phyloP scores from a whole-genome alignment of 2,888 invertebrate species.

The Cyaniris semiargus region DNA sequence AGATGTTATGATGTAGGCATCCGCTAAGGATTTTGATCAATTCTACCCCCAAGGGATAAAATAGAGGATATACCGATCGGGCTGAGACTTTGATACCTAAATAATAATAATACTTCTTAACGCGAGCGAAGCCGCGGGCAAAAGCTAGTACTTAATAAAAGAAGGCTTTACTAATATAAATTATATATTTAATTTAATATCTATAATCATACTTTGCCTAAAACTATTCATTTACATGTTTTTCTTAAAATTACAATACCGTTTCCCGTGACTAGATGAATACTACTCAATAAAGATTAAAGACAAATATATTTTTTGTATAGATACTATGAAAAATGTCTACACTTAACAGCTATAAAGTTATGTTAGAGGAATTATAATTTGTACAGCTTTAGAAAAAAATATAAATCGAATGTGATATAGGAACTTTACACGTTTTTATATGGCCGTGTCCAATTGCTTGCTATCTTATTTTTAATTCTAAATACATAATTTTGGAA shows the following conservation, averaged over 20 bases:
- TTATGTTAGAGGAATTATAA: background rate
- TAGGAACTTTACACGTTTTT: slow-evolving; percentile 66
- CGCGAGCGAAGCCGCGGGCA: too few species aligned
- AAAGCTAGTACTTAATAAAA: too few species aligned
- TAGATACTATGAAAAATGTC: slow-evolving; percentile 21
- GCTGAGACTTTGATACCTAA: too few species aligned
- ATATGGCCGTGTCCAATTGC: slow-evolving; percentile 33
- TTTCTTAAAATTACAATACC: slow-evolving; percentile 49
- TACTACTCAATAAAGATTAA: slow-evolving; percentile 33
- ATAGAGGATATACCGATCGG: too few species aligned
- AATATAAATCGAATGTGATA: slow-evolving; percentile 37
- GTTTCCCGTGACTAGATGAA: slow-evolving; percentile 61
- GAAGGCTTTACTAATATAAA: slow-evolving; percentile 28
- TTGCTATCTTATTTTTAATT: background rate
- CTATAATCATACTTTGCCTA: slow-evolving; percentile 36
- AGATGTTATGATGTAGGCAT: too few species aligned
- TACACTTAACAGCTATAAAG: slow-evolving; percentile 23
- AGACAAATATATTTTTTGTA: slow-evolving; percentile 28
- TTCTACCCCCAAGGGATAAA: too few species aligned
- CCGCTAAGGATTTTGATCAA: too few species aligned
- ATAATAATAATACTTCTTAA: too few species aligned
- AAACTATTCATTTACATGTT: slow-evolving; percentile 39
- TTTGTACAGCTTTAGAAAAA: slow-evolving; percentile 33
- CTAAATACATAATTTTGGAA: background rate
- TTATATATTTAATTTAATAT: slow-evolving; percentile 37